Base-by-base conservation (phyloP, 2,797 vertebrate genomes). In the Holocentrus rufus region DNA sequence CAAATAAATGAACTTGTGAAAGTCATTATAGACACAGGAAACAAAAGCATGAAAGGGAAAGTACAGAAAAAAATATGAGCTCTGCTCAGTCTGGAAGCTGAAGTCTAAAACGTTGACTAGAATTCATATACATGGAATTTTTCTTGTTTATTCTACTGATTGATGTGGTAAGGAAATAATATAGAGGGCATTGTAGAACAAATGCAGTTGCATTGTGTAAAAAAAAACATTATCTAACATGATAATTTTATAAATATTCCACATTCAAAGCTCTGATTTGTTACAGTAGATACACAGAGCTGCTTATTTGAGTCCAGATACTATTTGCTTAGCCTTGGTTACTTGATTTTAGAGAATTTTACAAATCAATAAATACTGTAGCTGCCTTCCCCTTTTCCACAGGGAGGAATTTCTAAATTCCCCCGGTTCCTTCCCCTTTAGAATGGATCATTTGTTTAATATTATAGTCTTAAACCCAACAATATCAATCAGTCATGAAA, bases 401-500 rank as follows among this genome's bases (percentile, higher is more conserved):
- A 76, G 69, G 22, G 6, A 76, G 72, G 69, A 74, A 78, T 81
- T 81, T 87, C 61, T 79, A 74, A 76, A 63, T 79, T 72, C 65
- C 80, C 70, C 0, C 52, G 68, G 77, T 59, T 20, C 52, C 72
- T 71, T 74, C 55, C 71, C 73, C 79, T 85, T 89, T 69, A 80
- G 69, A 87, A 88, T 79, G 88, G 84, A 74, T 73, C 89, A 90
- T 92, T 92, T 85, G 83, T 90, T 92, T 91, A 88, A 91, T 90
- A 89, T 87, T 79, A 87, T 75, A 90, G 90, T 87, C 86, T 91
- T 81, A 89, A 90, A 91, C 86, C 87, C 79, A 89, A 92, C 90
- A 89, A 85, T 92, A 89, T 89, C 88, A 91, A 85, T 92, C 89
- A 87, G 80, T 90, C 88, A 89, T 88, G 84, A 91, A 89, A 84